Conservation (phyloP, 2,113 vertebrate species). For the Odocoileus hemionus region DNA sequence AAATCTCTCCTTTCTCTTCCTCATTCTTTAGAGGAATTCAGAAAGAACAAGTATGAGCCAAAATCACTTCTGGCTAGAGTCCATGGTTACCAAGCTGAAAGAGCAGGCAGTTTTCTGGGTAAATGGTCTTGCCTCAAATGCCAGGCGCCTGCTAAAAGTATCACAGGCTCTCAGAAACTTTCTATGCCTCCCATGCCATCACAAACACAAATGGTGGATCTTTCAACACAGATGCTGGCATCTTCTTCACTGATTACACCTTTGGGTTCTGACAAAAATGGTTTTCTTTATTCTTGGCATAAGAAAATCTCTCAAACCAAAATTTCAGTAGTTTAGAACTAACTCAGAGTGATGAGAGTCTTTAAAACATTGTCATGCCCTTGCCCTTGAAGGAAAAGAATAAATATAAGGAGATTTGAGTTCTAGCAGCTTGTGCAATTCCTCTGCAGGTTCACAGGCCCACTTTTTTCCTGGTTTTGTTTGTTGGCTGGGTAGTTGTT, state of each 20-base stretch:
- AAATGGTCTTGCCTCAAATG: slow-evolving; percentile 58
- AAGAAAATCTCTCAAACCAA: neutral
- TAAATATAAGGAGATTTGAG: neutral
- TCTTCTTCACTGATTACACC: slow-evolving; percentile 31
- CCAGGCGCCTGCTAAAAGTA: slow-evolving; percentile 63
- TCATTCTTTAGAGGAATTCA: slow-evolving; percentile 51
- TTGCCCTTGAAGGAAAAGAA: neutral
- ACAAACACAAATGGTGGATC: slow-evolving; percentile 55
- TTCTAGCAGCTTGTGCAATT: neutral
- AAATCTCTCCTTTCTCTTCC: slow-evolving; percentile 66
- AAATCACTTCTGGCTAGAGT: slow-evolving; percentile 59
- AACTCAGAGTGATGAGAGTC: neutral
- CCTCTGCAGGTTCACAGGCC: neutral
- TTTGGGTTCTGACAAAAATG: slow-evolving; percentile 44
- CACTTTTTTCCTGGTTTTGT: neutral
- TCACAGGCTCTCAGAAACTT: slow-evolving; percentile 55
- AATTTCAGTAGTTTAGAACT: neutral
- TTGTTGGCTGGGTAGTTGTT: neutral
- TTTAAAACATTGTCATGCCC: neutral
- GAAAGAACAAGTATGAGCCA: slow-evolving; percentile 45
- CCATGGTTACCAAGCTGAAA: slow-evolving; percentile 63
- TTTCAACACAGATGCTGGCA: slow-evolving; percentile 40
- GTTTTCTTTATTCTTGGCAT: slow-evolving; percentile 58
- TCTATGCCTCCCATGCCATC: slow-evolving; percentile 54
- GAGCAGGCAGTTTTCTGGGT: slow-evolving; percentile 67